Conservation (phyloP, 2,797 vertebrate species). For the Sebastes steindachneri region DNA sequence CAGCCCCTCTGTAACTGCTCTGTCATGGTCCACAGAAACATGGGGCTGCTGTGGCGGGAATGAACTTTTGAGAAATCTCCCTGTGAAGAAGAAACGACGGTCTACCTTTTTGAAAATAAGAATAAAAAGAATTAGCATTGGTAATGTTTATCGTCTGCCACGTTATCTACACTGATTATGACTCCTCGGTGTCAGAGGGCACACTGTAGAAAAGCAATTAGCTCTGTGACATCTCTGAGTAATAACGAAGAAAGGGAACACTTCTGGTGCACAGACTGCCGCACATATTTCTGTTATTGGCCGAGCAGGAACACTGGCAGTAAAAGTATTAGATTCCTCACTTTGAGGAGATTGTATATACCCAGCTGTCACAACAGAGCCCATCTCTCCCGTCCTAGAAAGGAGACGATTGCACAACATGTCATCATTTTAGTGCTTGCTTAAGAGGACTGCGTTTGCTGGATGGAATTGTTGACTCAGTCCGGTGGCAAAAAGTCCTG, state of each 20-base stretch:
- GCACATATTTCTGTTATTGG: conserved; percentile 34
- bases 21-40: background rate
- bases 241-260: conserved; percentile 32
- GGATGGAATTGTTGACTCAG: conserved; percentile 21
- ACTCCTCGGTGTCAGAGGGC: conserved; percentile 42
- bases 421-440: conserved; percentile 54
- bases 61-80: conserved; percentile 26
- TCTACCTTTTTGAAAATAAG: background rate
- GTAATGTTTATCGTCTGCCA: conserved; percentile 40
- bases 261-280: conserved; percentile 26
- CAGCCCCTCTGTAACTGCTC: background rate
- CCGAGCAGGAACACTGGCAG: conserved; percentile 36
- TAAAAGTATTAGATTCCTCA: conserved; percentile 54
- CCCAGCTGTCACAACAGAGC: conserved; percentile 60
- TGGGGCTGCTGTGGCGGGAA: background rate
- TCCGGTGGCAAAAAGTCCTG: conserved; percentile 3
- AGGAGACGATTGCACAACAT: conserved; percentile 52
- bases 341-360: conserved; percentile 61
- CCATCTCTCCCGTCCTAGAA: conserved; percentile 43
- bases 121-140: conserved; percentile 23
- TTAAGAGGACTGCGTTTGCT: conserved; percentile 27
- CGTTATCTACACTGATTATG: conserved; percentile 36
- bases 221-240: conserved; percentile 17
- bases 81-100: conserved; percentile 26
- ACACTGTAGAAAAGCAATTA: conserved; percentile 53